A percentile compares a stretch with the other conserved stretches of the same genome.
Evolutionary conservation across 2,888 invertebrate species (phyloP).

Genomic region (Athalia cordata): DNA sequence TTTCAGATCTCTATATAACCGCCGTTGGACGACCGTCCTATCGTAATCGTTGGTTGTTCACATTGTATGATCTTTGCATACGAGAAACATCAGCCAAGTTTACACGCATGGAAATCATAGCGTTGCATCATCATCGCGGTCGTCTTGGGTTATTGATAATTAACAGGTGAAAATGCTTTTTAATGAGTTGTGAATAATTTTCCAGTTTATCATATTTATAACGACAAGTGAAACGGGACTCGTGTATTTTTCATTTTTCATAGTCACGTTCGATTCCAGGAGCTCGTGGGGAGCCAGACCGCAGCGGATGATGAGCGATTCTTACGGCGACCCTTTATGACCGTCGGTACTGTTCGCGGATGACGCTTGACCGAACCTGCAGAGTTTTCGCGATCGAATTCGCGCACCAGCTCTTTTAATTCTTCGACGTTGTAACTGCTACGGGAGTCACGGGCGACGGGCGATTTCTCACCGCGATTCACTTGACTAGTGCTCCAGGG

Average conservation of each 20-base stretch:
- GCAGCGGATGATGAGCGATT: slow-evolving; percentile 11
- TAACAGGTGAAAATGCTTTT: too few relatives aligned
- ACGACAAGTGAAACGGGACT: not conserved
- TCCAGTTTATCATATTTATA: not conserved
- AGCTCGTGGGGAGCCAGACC: slow-evolving; percentile 2
- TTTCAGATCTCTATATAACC: too few relatives aligned
- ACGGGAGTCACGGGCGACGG: slow-evolving; percentile 22
- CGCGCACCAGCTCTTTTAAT: not conserved
- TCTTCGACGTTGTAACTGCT: not conserved
- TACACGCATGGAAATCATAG: too few relatives aligned
- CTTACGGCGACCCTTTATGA: not conserved
- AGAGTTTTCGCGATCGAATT: not conserved
- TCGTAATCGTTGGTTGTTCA: too few relatives aligned
- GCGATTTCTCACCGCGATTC: slow-evolving; percentile 4
- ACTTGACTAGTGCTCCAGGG: slow-evolving; percentile 3
- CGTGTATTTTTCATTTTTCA: not conserved
- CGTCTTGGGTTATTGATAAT: too few relatives aligned
- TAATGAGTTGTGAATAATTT: not conserved
- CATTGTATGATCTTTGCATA: too few relatives aligned
- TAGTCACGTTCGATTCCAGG: not conserved
- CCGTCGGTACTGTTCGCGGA: slow-evolving; percentile 1
- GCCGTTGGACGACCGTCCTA: too few relatives aligned
- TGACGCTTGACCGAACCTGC: not conserved
- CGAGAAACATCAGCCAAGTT: too few relatives aligned
- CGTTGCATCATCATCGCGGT: too few relatives aligned